Evolutionary conservation across 2,888 invertebrate species (phyloP), one percentile per base, ranked within the genome.

Genomic region (Piscicola geometra): DNA sequence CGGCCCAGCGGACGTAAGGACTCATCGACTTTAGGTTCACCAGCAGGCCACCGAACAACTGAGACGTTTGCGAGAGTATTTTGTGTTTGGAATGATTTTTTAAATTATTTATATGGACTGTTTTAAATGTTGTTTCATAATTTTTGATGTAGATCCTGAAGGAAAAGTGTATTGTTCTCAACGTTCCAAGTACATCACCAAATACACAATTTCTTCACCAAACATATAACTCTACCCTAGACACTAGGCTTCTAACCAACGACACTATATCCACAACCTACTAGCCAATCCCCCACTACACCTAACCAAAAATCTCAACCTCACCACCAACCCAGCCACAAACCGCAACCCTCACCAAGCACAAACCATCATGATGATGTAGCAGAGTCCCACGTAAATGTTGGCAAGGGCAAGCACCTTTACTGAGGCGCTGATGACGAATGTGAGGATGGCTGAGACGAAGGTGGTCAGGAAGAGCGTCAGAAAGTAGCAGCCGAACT

Each of bases 261-360:
- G n/a, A n/a, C n/a, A n/a, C n/a, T n/a, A n/a, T n/a, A 41, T 41
- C 41, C 41, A 41, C 41, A 5, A 41, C 41, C 41, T 15, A 41
- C 41, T 15, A 41, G 9, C 41, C 41, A 5, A 41, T 15, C 41
- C 5, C 41, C 41, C 41, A 41, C 41, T 15, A 41, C 41, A 5
- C 15, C 41, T 41, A 5, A 41, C 41, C 41, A 41, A 9, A 5
- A 41, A 5, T 15, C 41, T 15, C 41, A 41, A 5, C 41, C 41
- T 84, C 21, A 85, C 83, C 67, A 85, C 79, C 35, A 85, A 78
- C 9, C 85, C 85, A 79, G 84, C 82, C 77, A 84, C 85, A 21
- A 84, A 79, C 78, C 75, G 47, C 21, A 72, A 70, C 21, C 30
- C 12, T 21, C 21, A 56, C 21, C n/a, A 56, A 3, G 3, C 52